Evolutionary conservation across 2,113 vertebrate genomes (phyloP), one percentile per base, ranked within the genome.

Genomic region (Clarias magur): DNA sequence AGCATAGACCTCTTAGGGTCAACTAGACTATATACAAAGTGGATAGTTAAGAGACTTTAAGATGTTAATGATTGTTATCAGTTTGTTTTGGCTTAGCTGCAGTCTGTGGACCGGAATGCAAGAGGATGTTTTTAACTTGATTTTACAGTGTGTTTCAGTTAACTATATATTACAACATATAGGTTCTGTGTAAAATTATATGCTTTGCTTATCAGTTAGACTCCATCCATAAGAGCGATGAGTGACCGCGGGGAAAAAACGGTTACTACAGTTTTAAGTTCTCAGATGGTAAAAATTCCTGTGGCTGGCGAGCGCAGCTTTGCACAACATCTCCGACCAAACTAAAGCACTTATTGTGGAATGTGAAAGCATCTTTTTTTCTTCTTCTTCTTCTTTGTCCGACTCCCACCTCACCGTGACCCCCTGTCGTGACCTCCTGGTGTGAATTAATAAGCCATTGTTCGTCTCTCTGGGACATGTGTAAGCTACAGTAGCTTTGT

Each of bases 391-490:
- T 59, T 59, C 17, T n/a, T n/a, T n/a, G 57, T 59, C 15, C 13
- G 30, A 68, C 75, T 83, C 70, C 62, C 81, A 65, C 63, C 54
- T 80, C 34, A 72, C 83, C 23, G 73, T 68, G 30, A 73, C 79
- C 75, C 87, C 79, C 76, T 56, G 30, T 48, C 21, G 21, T 70
- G 63, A 68, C 85, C 63, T 70, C n/a, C 59, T 60, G 56, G 27
- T 78, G 75, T 80, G 65, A 80, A 90, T 89, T 87, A 90, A 90
- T 91, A 84, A 82, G 38, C 68, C 63, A 88, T 89, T 91, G 89
- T 89, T 89, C 17, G 30, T 21, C 57, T 76, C 62, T 75, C 54
- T 87, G 83, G 72, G 34, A 53, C 54, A 72, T 62, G 30, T 87
- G 63, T 75, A 78, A 86, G 62, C 67, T 27, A 57, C 79, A 57